Conservation (phyloP, 2,797 vertebrate species). For the Pseudomugil tenellus region DNA sequence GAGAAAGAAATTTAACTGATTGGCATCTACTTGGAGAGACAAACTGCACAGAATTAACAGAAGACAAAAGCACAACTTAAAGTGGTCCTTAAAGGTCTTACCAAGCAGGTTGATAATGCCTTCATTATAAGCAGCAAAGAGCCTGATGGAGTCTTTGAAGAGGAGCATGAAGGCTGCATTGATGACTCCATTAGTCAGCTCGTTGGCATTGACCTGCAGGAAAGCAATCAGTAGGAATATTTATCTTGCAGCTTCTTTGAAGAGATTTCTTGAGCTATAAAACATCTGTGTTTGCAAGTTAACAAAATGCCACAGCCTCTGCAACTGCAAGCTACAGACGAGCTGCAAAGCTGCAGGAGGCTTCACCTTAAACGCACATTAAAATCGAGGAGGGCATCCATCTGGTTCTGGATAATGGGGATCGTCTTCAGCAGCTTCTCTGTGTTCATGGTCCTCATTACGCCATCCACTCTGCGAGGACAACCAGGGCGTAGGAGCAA, state of each 20-base stretch:
- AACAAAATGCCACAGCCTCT: slow-evolving; percentile 19
- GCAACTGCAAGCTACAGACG: slow-evolving; percentile 9
- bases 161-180: slow-evolving; percentile 99
- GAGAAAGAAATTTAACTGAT: neutral
- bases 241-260: slow-evolving; percentile 29
- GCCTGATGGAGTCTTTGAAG: slow-evolving; percentile 99
- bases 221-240: slow-evolving; percentile 50
- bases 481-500: slow-evolving; percentile 9
- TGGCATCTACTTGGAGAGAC: neutral
- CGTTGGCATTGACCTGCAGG: slow-evolving; percentile 97
- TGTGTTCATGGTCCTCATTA: slow-evolving; percentile 99
- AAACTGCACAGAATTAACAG: neutral
- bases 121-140: slow-evolving; percentile 99
- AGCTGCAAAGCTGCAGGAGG: slow-evolving; percentile 27
- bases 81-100: slow-evolving; percentile 67
- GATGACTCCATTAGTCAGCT: slow-evolving; percentile 99
- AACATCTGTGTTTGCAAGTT: slow-evolving; percentile 4
- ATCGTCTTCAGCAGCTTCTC: slow-evolving; percentile 99
- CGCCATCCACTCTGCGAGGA: slow-evolving; percentile 91
- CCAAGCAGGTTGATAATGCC: slow-evolving; percentile 99
- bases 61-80: neutral
- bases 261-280: slow-evolving; percentile 32
- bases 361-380: slow-evolving; percentile 88
- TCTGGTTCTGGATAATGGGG: slow-evolving; percentile 99
- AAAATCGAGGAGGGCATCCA: slow-evolving; percentile 99